Percentiles rank a stretch among this genome's conserved stretches.
These are phyloP conservation scores for Malurus splendens DNA, from an alignment of 2,797 vertebrate genomes.

Conservation along the genomic window DNA sequence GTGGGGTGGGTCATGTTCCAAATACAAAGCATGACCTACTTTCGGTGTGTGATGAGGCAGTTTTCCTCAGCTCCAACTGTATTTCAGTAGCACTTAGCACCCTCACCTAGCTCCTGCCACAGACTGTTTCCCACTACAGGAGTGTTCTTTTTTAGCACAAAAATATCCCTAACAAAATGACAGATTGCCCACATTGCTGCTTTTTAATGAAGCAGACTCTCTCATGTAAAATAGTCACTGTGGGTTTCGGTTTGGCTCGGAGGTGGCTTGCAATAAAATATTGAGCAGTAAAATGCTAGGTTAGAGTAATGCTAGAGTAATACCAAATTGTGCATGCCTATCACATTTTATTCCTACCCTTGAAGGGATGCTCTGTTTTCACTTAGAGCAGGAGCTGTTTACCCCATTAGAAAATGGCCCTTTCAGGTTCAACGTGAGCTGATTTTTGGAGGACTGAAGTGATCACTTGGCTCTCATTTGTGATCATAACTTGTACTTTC, in stretches of 20 bases:
- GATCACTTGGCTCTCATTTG: background rate
- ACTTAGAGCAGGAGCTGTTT: background rate
- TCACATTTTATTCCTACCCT: background rate
- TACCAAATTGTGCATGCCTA: background rate
- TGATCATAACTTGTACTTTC: background rate
- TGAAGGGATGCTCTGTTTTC: background rate
- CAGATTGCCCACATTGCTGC: constrained; percentile 1
- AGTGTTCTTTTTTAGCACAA: constrained; percentile 23
- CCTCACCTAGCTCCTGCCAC: constrained; percentile 28
- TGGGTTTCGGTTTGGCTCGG: constrained; percentile 28
- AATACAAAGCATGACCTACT: constrained; percentile 11
- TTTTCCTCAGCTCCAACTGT: background rate
- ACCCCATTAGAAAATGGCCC: background rate
- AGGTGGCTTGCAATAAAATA: constrained; percentile 13
- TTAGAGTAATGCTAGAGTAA: constrained; percentile 7
- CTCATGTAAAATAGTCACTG: constrained; percentile 11
- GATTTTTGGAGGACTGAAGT: background rate
- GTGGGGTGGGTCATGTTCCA: background rate
- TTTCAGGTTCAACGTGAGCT: background rate
- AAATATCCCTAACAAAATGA: constrained; percentile 1
- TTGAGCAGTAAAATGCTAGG: constrained; percentile 10
- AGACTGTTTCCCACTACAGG: background rate
- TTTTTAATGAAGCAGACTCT: constrained; percentile 36
- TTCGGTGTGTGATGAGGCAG: background rate
- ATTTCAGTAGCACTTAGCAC: constrained; percentile 32